phyloP scores from a whole-genome alignment of 2,113 vertebrate genomes.

The Gopherus evgoodei region DNA sequence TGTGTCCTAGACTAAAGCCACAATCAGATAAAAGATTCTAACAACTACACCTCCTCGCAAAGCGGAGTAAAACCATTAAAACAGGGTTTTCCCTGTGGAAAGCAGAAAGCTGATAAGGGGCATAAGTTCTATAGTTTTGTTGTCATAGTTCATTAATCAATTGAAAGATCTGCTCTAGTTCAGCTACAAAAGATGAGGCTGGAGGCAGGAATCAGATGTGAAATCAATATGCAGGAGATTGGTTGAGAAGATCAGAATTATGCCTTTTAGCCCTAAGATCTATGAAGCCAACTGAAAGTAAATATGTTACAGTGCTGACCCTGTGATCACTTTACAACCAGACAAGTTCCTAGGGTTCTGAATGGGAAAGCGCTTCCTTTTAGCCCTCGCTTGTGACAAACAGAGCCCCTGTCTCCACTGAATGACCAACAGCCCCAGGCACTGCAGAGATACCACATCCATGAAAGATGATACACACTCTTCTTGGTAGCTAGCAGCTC shows the following conservation, averaged over 20 bases:
- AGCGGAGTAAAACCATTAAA: background rate
- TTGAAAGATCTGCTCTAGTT: background rate
- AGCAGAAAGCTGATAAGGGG: background rate
- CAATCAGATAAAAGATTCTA: background rate
- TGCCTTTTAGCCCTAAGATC: background rate
- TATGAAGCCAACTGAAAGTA: background rate
- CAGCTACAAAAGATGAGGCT: background rate
- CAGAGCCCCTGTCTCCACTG: background rate
- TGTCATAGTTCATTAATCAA: background rate
- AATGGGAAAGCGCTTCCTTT: background rate
- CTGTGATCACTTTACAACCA: background rate
- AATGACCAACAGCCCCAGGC: background rate
- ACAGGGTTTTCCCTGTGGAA: background rate
- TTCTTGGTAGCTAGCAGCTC: background rate
- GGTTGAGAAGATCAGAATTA: background rate
- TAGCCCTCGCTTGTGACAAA: background rate
- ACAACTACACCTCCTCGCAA: background rate
- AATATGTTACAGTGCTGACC: background rate
- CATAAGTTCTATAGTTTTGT: background rate
- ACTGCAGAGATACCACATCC: too few species aligned
- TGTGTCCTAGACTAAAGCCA: background rate
- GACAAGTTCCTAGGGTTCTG: background rate
- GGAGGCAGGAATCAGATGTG: background rate
- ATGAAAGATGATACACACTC: too few species aligned
- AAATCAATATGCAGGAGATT: background rate